Conservation (phyloP, 2,888 invertebrate species). For the Euplexia lucipara region DNA sequence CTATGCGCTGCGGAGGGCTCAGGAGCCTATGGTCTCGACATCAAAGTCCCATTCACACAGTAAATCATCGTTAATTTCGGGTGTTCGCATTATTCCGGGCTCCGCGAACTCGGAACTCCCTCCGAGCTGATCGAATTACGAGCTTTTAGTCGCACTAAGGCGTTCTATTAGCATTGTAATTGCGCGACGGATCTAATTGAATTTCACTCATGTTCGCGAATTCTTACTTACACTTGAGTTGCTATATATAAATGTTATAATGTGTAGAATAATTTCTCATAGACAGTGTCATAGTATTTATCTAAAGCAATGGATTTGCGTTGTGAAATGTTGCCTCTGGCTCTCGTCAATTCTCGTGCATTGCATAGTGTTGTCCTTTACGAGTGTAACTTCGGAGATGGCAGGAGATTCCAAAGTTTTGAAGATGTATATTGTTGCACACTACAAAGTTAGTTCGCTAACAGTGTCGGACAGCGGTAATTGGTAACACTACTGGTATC, state of each 20-base stretch:
- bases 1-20: constrained; percentile 20
- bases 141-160: constrained; percentile 29
- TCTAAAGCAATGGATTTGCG: background rate
- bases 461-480: constrained; percentile 17
- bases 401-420: background rate
- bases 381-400: background rate
- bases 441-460: constrained; percentile 28
- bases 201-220: constrained; percentile 6
- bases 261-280: background rate
- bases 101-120: background rate
- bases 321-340: background rate
- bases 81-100: constrained; percentile 32
- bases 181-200: constrained; percentile 30
- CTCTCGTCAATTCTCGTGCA: background rate
- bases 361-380: background rate
- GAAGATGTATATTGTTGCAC: constrained; percentile 2
- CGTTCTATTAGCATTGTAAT: constrained; percentile 38
- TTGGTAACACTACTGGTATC: constrained; percentile 35
- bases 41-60: constrained; percentile 52
- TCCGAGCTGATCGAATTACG: constrained; percentile 43
- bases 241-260: background rate
- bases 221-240: constrained; percentile 6
- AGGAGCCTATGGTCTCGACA: constrained; percentile 50
- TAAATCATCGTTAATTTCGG: constrained; percentile 53
- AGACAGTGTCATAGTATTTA: background rate